Percentiles rank a stretch among this genome's conserved stretches.
These are phyloP conservation scores for Mormyrus lacerda DNA, from an alignment of 2,113 vertebrate species.

Conservation along the genomic window DNA sequence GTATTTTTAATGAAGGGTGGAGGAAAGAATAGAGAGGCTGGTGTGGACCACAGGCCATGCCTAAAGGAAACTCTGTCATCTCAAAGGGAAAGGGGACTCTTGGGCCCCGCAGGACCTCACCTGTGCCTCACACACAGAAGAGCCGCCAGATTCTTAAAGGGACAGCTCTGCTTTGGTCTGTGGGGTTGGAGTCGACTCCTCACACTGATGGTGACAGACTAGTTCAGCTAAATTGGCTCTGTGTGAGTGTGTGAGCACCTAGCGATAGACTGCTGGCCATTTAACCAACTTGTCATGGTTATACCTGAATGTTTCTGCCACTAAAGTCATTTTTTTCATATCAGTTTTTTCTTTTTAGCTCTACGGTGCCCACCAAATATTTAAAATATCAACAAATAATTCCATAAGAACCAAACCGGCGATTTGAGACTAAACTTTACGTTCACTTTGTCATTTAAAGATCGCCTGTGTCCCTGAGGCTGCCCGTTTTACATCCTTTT, in stretches of 20 bases:
- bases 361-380: neutral
- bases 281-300: neutral
- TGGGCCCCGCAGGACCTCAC: neutral
- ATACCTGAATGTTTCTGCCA: neutral
- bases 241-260: neutral
- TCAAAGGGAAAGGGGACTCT: neutral
- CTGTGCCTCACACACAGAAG: neutral
- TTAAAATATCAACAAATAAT: neutral
- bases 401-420: constrained; percentile 44
- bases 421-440: constrained; percentile 34
- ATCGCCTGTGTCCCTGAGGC: neutral
- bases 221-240: neutral
- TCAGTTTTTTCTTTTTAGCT: neutral
- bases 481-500: neutral
- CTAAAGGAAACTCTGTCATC: neutral
- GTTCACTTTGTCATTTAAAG: neutral
- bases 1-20: neutral
- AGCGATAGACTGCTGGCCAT: neutral
- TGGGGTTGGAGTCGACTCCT: neutral
- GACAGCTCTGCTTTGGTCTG: neutral
- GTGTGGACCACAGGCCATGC: neutral
- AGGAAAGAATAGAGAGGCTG: neutral
- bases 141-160: neutral
- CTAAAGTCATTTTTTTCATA: neutral
- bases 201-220: neutral